A percentile compares a stretch with the other conserved stretches of the same genome.
phyloP scores from a whole-genome alignment of 2,797 vertebrate genomes.

The Pangasius sanitwongsei region DNA sequence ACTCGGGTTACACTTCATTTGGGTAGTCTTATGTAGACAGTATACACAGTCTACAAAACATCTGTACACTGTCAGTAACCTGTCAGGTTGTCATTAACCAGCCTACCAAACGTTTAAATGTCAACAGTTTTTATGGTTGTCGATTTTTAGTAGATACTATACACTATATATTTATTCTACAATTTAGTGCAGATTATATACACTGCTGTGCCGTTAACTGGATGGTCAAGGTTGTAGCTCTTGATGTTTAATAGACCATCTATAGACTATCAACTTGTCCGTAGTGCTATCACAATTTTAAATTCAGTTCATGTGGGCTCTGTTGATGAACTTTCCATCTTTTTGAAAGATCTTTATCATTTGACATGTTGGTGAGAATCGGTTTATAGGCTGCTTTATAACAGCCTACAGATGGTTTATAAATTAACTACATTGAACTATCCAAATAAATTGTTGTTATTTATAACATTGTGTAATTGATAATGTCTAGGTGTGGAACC shows the following conservation, averaged over 20 bases:
- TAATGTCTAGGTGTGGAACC: constrained; percentile 9
- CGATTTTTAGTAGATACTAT: background rate
- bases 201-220: background rate
- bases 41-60: background rate
- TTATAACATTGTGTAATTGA: background rate
- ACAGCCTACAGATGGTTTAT: background rate
- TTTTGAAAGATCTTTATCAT: background rate
- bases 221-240: background rate
- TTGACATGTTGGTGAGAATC: background rate
- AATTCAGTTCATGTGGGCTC: background rate
- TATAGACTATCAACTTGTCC: background rate
- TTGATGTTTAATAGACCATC: background rate
- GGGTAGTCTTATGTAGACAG: background rate
- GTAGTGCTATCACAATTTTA: background rate
- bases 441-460: background rate
- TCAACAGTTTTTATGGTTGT: background rate
- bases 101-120: background rate
- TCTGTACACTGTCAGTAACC: background rate
- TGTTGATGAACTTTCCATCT: background rate
- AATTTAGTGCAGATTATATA: background rate
- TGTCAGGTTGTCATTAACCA: background rate
- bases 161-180: background rate
- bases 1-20: background rate
- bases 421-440: background rate
- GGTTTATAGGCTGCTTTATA: background rate